Base-by-base conservation (phyloP, 2,113 vertebrate species). In the Elephantulus edwardii region DNA sequence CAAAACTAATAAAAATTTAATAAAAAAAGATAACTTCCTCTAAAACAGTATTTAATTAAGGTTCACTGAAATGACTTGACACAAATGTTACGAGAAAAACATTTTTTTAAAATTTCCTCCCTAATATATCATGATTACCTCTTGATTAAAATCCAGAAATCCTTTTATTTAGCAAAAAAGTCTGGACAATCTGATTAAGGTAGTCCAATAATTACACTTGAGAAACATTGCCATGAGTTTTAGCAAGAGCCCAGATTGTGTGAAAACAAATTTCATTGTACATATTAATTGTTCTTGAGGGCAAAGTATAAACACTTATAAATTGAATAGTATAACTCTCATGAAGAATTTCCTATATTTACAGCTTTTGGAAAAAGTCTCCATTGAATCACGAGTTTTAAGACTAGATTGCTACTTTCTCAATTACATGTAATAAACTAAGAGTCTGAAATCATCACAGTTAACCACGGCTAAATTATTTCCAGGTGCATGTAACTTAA, bases 391-490 rank as follows among this genome's bases (percentile, higher is more conserved):
- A 9, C 64, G 92, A 89, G 20, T 80, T 28, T 62, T 75, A 42
- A 75, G 75, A 85, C 71, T 20, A 91, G 52, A 91, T 26, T 85
- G 48, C 46, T 74, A 87, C 76, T 92, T 76, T 5, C 30, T 85
- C 77, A 89, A 44, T 86, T 88, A 38, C 50, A 89, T n/a, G 5
- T 64, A 89, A 89, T 92, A 30, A 79, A 24, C n/a, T 24, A 75
- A 50, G 42, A 85, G 30, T 62, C 85, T 72, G 42, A 86, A 87
- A 80, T 76, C 83, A 64, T 89, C 58, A 87, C 22, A 72, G 22
- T 72, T 75, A 62, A 91, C 70, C 24, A 80, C 82, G 44, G 62
- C 3, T 71, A 87, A 93, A 92, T 89, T 81, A 93, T 80, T 91
- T 91, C 62, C 76, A 96, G 75, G 78, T 91, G 52, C 91, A 33